Evolutionary conservation across 2,113 vertebrate genomes (phyloP).

Genomic region (Malurus cyaneus): DNA sequence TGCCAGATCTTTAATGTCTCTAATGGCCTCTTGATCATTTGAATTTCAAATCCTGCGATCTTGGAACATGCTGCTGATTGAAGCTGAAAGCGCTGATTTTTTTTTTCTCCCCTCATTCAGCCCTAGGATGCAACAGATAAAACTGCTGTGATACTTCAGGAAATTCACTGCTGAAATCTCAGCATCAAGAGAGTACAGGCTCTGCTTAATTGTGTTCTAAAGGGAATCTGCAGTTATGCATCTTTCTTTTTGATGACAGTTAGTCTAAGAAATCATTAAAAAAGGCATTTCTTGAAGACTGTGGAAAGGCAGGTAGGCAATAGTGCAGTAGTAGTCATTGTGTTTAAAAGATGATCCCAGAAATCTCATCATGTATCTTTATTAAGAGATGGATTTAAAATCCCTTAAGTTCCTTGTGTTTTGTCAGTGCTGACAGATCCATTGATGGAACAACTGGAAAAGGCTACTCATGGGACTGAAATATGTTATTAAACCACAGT

Average conservation of each 20-base stretch:
- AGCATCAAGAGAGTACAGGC: background rate
- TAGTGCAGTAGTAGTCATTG: background rate
- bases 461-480: background rate
- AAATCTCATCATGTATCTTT: background rate
- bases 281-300: background rate
- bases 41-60: background rate
- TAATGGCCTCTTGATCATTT: constrained; percentile 23
- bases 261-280: background rate
- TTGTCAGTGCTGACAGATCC: background rate
- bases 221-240: background rate
- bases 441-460: background rate
- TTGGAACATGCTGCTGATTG: background rate
- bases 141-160: background rate
- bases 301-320: background rate
- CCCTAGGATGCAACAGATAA: background rate
- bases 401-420: background rate
- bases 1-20: constrained; percentile 45
- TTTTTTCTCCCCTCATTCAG: background rate
- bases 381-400: background rate
- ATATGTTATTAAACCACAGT: background rate
- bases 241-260: background rate
- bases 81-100: background rate
- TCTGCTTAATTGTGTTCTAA: background rate
- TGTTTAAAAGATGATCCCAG: background rate
- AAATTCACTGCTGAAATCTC: constrained; percentile 6